Evolutionary conservation across 2,888 invertebrate genomes (phyloP).

Genomic region (Calameuta idolon): DNA sequence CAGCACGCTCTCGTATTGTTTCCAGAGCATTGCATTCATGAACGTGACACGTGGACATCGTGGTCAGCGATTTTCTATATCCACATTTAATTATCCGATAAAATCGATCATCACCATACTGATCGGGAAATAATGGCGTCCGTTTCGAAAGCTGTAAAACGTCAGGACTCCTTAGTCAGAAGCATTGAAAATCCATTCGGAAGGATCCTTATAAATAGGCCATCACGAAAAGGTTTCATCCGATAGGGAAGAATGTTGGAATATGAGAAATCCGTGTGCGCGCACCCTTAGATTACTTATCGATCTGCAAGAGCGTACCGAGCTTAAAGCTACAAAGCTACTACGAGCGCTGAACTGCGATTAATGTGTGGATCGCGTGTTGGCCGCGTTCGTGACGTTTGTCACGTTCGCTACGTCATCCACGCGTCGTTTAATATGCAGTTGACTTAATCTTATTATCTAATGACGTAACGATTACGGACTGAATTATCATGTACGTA

Average conservation of each 20-base stretch:
- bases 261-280: not conserved
- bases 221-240: not conserved
- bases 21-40: not conserved
- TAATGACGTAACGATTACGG: not conserved
- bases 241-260: not conserved
- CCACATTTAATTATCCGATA: not conserved
- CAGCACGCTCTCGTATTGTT: not conserved
- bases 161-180: not conserved
- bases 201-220: not conserved
- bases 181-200: not conserved
- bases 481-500: not conserved
- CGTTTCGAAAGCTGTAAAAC: not conserved
- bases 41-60: not conserved
- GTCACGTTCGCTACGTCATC: not conserved
- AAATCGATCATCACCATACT: not conserved
- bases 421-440: not conserved
- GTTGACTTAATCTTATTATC: not conserved
- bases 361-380: conserved; percentile 5
- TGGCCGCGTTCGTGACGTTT: not conserved
- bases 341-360: not conserved
- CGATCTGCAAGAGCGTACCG: not conserved
- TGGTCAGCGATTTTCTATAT: not conserved
- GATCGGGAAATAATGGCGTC: not conserved
- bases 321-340: not conserved
- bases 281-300: not conserved